These are phyloP conservation scores for Corapipo altera DNA, from an alignment of 2,113 vertebrate species.

Conservation along the genomic window DNA sequence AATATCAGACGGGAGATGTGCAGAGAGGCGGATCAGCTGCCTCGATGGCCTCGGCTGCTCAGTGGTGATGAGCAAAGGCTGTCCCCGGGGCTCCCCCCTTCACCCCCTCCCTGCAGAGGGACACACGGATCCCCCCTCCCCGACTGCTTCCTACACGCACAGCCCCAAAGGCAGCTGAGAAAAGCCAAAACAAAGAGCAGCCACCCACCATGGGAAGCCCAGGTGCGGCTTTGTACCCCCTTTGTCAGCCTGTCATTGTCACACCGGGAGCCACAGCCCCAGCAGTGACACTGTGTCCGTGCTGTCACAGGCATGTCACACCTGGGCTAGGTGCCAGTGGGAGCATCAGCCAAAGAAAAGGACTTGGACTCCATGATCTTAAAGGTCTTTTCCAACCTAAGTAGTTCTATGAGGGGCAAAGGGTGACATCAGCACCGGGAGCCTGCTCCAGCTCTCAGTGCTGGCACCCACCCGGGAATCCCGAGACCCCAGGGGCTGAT, in stretches of 20 bases:
- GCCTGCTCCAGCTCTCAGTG: neutral
- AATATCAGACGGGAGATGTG: conserved; percentile 9
- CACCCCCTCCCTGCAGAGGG: neutral
- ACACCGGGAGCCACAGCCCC: rapidly evolving
- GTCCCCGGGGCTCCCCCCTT: rapidly evolving
- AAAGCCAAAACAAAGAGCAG: neutral
- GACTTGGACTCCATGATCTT: neutral
- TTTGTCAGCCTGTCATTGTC: neutral
- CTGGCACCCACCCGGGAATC: rapidly evolving
- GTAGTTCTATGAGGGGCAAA: neutral
- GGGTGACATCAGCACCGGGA: rapidly evolving
- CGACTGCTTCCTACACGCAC: rapidly evolving
- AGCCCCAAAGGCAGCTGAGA: neutral
- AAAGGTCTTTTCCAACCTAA: neutral
- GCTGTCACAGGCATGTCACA: neutral
- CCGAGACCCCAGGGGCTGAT: rapidly evolving
- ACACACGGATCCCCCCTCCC: rapidly evolving
- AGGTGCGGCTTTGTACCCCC: neutral
- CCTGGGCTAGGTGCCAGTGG: neutral
- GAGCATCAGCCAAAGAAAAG: neutral
- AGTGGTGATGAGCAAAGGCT: neutral
- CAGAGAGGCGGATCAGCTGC: neutral
- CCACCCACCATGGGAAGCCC: rapidly evolving
- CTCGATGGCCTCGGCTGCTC: neutral
- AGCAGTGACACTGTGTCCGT: rapidly evolving